Evolutionary conservation across 2,113 vertebrate genomes (phyloP), one percentile per base, ranked within the genome.

Genomic region (Spea bombifrons): DNA sequence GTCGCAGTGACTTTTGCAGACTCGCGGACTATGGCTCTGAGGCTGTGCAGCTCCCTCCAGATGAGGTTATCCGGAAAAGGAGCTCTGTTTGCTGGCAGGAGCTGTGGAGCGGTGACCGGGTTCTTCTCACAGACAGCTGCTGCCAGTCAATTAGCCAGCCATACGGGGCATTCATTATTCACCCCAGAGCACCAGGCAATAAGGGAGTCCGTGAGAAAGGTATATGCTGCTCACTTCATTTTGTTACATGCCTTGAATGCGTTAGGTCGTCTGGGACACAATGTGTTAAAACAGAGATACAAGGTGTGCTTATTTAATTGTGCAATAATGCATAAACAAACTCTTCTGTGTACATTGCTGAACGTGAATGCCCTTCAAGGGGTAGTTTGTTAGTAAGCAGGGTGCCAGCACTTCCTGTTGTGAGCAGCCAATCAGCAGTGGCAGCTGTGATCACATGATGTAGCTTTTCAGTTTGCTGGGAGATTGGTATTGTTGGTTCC

Each of bases 131-230:
- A 85, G 69, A 82, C 85, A 0, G 84, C 75, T 2, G 83, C 88
- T 5, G 82, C 88, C 6, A 86, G 83, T 61, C 30, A 86, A 49
- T 13, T 15, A 10, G 55, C 12, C 82, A 47, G 59, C 3, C 0
- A 82, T 85, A 66, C 16, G 12, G 3, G 44, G 5, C 3, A 83
- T 86, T 46, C 83, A 82, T 68, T 88, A 63, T 92, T 89, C 76
- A 85, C 69, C 2, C 80, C 75, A 47, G 88, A 90, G 80, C 88
- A 92, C 75, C 83, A 80, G 79, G 85, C 89, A 3, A 49, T 92
- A 59, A 87, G 92, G 79, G 84, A 84, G 44, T 86, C 88, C 16
- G 88, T 94, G 70, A 84, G 84, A 80, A 94, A 94, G 91, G 91
- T 93, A 94, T 3, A 55, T 64, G n/a, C 16, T 30, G 30, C 30